Evolutionary conservation across 1,140 invertebrate species (phyloP).

Genomic region (Aphaenogaster rudis): DNA sequence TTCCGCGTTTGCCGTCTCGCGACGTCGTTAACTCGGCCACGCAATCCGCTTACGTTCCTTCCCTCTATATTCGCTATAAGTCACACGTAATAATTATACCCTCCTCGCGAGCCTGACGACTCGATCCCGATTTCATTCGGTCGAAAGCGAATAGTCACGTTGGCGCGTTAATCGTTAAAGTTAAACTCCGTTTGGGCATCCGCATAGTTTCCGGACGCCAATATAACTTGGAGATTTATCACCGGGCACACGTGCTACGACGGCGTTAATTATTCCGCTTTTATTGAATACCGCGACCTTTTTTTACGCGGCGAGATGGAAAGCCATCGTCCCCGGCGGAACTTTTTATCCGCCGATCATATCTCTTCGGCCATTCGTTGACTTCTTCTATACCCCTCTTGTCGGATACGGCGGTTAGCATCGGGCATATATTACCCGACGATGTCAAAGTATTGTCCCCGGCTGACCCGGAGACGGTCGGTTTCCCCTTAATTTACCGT

Average conservation of each 20-base stretch:
- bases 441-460: slow-evolving; percentile 35
- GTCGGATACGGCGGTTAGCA: slow-evolving; percentile 6
- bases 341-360: slow-evolving; percentile 53
- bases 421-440: slow-evolving; percentile 40
- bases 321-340: slow-evolving; percentile 1
- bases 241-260: slow-evolving; percentile 33
- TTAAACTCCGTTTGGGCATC: slow-evolving; percentile 57
- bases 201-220: slow-evolving; percentile 58
- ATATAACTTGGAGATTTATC: slow-evolving; percentile 65
- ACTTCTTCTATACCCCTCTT: slow-evolving; percentile 32
- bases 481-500: background rate
- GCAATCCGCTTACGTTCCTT: slow-evolving; percentile 9
- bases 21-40: background rate
- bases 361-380: slow-evolving; percentile 55
- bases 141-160: slow-evolving; percentile 52
- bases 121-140: slow-evolving; percentile 50
- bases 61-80: background rate
- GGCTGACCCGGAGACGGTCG: background rate
- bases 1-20: background rate
- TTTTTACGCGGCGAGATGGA: slow-evolving; percentile 27
- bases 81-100: slow-evolving; percentile 40
- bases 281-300: slow-evolving; percentile 59
- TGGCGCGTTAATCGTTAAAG: slow-evolving; percentile 63
- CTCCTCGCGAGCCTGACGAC: background rate
- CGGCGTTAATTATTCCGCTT: slow-evolving; percentile 62